Evolutionary conservation across 37 sponge, comb jelly and placozoan species (phyloP), one percentile per base, ranked within the genome.

Genomic region (Lycopodina hypogea): DNA sequence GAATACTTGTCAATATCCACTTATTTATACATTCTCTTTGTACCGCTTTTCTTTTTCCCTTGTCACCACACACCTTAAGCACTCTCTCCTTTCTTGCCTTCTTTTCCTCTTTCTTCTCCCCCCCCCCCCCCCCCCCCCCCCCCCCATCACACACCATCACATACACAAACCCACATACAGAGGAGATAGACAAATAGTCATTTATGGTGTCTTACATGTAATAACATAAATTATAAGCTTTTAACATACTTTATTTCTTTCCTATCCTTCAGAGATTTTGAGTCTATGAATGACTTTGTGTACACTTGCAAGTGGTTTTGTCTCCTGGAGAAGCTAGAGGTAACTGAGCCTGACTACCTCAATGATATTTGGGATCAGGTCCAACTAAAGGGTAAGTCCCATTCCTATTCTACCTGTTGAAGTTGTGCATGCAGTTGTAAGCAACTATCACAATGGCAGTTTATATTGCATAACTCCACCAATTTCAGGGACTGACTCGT

Each of bases 301-400:
- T 85, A 78, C 74, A 36, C 38, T 34, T 88, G 79, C 67, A 82
- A 82, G 60, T 88, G 88, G 88, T 56, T 36, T 39, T 78, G 61
- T 53, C 83, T 78, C 0, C 62, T 88, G 48, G 41, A 72, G 23
- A 52, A 65, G n/a, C 32, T 88, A 0, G 37, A 72, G 24, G 68
- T 88, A 37, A 28, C 51, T 51, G 83, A 88, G 22, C 79, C 88
- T 1, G 88, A 88, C 61, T 83, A 81, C 55, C 29, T 42, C 30
- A 61, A 56, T 35, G 76, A 87, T 45, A 71, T 84, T 29, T 84
- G 84, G 84, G 84, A 84, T 72, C 38, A 38, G 24, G 35, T 56
- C 0, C 61, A 55, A 23, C 42, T 36, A 38, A 1, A 58, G 36
- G 56, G 53, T 72, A 3, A 68, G 4, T 59, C 48, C 48, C 48